phyloP scores from a whole-genome alignment of 1,140 invertebrate genomes.

The Drosophila sp. region DNA sequence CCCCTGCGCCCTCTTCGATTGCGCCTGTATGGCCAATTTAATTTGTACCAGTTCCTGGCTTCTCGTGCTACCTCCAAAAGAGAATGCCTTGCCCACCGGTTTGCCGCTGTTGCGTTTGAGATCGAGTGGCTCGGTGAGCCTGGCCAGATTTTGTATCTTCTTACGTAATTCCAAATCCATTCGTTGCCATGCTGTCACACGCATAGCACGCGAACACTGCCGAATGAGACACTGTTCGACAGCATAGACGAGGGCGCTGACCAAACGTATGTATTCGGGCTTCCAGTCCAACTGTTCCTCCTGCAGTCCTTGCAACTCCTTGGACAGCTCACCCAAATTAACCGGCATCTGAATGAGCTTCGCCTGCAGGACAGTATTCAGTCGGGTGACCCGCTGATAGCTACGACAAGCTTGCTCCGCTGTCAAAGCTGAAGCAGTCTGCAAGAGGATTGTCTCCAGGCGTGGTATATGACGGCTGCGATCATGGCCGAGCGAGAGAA shows the following conservation, averaged over 20 bases:
- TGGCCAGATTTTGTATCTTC: conserved; percentile 86
- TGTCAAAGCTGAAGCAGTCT: conserved; percentile 86
- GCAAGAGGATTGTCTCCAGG: conserved; percentile 87
- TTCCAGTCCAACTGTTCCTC: conserved; percentile 83
- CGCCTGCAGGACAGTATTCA: conserved; percentile 76
- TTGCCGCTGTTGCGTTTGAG: conserved; percentile 66
- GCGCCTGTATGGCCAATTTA: conserved; percentile 85
- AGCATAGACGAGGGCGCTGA: conserved; percentile 83
- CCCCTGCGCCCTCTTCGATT: conserved; percentile 77
- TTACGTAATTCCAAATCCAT: conserved; percentile 86
- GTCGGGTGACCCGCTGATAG: conserved; percentile 84
- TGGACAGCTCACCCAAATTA: conserved; percentile 71
- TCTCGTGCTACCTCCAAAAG: conserved; percentile 77
- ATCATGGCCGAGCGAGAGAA: conserved; percentile 87
- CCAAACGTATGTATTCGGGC: conserved; percentile 79
- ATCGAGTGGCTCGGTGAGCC: conserved; percentile 83
- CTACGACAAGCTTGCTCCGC: conserved; percentile 89
- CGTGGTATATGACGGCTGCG: conserved; percentile 87
- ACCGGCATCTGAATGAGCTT: conserved; percentile 80
- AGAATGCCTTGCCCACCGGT: conserved; percentile 70
- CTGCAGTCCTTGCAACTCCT: conserved; percentile 73
- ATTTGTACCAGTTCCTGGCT: conserved; percentile 85
- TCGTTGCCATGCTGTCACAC: conserved; percentile 86
- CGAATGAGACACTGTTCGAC: conserved; percentile 87
- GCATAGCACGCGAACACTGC: conserved; percentile 86